Evolutionary conservation across 2,113 vertebrate species (phyloP).

Genomic region (Muntiacus muntjak): DNA sequence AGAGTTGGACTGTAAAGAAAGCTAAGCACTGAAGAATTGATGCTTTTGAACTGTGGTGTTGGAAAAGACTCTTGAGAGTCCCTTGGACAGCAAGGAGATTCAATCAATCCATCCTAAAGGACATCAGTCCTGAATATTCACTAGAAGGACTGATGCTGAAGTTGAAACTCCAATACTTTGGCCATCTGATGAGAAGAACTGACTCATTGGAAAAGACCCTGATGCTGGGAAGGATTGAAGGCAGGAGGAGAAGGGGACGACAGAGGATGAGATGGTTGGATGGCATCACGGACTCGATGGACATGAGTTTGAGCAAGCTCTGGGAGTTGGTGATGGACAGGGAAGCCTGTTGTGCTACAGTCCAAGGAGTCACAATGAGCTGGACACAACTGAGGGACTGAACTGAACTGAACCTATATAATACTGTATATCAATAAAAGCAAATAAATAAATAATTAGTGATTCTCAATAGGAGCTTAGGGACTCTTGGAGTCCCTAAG

Average conservation of each 20-base stretch:
- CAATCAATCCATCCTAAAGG: neutral
- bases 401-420: neutral
- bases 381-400: neutral
- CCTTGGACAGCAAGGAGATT: neutral
- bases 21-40: neutral
- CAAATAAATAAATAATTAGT: neutral
- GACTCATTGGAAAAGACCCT: neutral
- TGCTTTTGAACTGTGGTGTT: neutral
- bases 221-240: neutral
- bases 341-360: neutral
- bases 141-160: neutral
- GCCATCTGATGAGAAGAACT: neutral
- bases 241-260: neutral
- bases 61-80: neutral
- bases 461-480: neutral
- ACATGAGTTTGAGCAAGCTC: neutral
- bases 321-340: neutral
- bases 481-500: neutral
- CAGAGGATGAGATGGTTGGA: neutral
- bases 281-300: neutral
- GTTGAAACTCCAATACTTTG: neutral
- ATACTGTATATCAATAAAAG: neutral
- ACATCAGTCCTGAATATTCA: neutral
- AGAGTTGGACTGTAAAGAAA: neutral
- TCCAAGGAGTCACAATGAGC: neutral